phyloP scores from a whole-genome alignment of 2,888 invertebrate genomes.

The Heliconius charithonia region DNA sequence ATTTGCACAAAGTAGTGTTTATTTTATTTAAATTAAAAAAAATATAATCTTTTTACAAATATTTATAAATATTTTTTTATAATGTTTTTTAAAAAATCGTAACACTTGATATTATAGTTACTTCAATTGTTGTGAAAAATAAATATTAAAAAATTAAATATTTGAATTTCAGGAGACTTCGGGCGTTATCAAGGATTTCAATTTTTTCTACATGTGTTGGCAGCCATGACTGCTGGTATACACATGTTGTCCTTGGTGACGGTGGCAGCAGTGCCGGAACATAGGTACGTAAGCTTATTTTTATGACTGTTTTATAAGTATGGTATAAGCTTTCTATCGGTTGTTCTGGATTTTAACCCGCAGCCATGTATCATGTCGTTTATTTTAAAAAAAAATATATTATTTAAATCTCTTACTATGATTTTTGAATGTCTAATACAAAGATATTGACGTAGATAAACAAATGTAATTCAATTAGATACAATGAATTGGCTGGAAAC shows the following conservation, averaged over 20 bases:
- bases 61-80: too few species aligned
- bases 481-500: slow-evolving; percentile 1
- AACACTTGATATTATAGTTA: too few species aligned
- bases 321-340: not conserved
- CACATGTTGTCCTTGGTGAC: slow-evolving; percentile 93
- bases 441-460: not conserved
- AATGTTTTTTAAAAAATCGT: too few species aligned
- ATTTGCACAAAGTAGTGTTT: too few species aligned
- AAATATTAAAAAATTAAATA: not conserved
- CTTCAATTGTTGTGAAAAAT: not conserved
- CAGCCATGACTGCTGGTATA: slow-evolving; percentile 90
- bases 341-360: not conserved
- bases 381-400: not conserved
- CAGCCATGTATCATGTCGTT: not conserved
- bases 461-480: not conserved
- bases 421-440: not conserved
- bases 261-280: slow-evolving; percentile 91
- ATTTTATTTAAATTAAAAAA: too few species aligned
- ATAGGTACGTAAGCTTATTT: slow-evolving; percentile 71
- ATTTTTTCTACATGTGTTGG: slow-evolving; percentile 89
- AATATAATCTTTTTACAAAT: too few species aligned
- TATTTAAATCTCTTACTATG: not conserved
- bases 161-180: slow-evolving; percentile 87
- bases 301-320: not conserved
- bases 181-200: slow-evolving; percentile 92